Conservation (phyloP, 2,797 vertebrate species). For the Micromesistius poutassou region DNA sequence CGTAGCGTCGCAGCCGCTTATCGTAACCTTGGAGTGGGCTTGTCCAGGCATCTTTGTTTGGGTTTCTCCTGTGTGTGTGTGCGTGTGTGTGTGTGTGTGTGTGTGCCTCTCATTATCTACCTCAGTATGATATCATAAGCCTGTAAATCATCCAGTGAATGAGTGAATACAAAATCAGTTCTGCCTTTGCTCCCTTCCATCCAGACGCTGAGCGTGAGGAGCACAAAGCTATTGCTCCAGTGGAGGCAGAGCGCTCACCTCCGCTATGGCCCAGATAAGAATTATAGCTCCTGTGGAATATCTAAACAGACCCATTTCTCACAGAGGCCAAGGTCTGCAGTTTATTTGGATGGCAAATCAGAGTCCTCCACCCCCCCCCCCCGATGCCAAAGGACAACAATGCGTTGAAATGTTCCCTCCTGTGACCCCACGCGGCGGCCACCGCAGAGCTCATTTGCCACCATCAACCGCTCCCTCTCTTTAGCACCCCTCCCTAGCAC, state of each 20-base stretch:
- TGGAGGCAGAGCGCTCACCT: constrained; percentile 41
- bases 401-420: constrained; percentile 2
- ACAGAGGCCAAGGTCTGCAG: constrained; percentile 23
- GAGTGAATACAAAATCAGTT: constrained; percentile 45
- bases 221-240: constrained; percentile 32
- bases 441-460: constrained; percentile 41
- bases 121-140: constrained; percentile 37
- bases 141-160: constrained; percentile 54
- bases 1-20: constrained; percentile 17
- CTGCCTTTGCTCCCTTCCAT: constrained; percentile 23
- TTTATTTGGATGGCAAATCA: constrained; percentile 26
- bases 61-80: constrained; percentile 18
- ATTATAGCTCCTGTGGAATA: constrained; percentile 36
- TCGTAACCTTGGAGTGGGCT: constrained; percentile 54
- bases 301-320: constrained; percentile 46
- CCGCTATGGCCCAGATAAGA: constrained; percentile 42
- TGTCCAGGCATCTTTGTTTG: constrained; percentile 49
- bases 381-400: not conserved
- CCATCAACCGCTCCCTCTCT: not conserved
- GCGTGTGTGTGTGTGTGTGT: constrained; percentile 1
- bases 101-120: constrained; percentile 46
- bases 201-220: constrained; percentile 17
- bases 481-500: not conserved
- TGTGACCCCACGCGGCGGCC: constrained; percentile 26
- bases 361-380: not conserved